Conservation (phyloP, 2,113 vertebrate species). For the Gavia stellata region DNA sequence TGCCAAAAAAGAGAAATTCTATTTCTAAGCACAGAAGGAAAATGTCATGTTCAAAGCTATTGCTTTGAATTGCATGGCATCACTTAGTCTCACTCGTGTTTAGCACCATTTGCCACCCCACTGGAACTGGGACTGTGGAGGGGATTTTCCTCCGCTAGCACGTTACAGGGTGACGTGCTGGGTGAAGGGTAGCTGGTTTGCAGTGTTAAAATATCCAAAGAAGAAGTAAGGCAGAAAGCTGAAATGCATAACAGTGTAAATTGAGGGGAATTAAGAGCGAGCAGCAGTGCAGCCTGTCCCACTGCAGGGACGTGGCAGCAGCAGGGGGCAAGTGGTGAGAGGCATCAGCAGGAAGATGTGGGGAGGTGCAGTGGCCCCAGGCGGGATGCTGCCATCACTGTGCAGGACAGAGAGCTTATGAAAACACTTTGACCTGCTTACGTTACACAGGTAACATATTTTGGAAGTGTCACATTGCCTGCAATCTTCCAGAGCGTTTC, state of each 20-base stretch:
- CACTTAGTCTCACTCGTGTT: background rate
- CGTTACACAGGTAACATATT: rapidly evolving
- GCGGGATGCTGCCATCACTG: background rate
- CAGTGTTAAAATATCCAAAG: background rate
- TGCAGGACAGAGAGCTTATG: background rate
- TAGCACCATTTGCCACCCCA: background rate
- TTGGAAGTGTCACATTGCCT: background rate
- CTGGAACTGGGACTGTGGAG: background rate
- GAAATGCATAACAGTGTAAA: background rate
- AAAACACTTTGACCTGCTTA: background rate
- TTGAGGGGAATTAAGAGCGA: background rate
- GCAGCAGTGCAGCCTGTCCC: background rate
- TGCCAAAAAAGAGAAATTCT: background rate
- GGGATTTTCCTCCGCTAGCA: background rate
- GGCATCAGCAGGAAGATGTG: background rate
- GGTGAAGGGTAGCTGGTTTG: background rate
- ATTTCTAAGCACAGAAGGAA: background rate
- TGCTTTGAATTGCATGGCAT: background rate
- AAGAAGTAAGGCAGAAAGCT: background rate
- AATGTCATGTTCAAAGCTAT: background rate
- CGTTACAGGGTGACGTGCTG: background rate
- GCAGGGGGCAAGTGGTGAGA: background rate
- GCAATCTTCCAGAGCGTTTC: background rate
- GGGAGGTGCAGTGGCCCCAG: background rate
- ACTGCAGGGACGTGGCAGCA: background rate